Base-by-base conservation (phyloP, 2,797 vertebrate genomes). In the Lophotriccus pileatus region DNA sequence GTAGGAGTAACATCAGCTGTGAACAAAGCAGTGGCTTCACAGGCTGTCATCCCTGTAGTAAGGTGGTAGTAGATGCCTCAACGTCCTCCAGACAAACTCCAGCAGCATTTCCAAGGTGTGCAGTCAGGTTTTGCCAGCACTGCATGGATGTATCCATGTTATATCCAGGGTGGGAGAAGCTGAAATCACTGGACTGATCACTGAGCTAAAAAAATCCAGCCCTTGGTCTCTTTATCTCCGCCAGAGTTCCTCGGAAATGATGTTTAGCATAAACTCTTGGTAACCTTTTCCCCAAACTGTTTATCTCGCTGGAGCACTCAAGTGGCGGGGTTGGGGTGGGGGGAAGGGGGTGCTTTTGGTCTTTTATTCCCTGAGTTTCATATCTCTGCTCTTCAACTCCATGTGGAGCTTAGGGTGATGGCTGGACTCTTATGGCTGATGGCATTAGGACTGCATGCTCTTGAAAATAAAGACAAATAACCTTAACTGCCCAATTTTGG, bases 51-150 rank as follows among this genome's bases (percentile, higher is more conserved):
- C 32, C 0, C 72, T 32, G 7, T 8, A 16, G 7, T 1, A 5
- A 36, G 59, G 63, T 3, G 2, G 0, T 0, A 3, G 67, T 0
- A 8, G 87, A 0, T 18, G 4, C 19, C 50, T 43, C 76, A 1
- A 0, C 0, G 7, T 9, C 2, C 52, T 37, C 27, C 3, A 1
- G 7, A 14, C 34, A 28, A 7, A 19, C 28, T 6, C 55, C 41
- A 1, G 28, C 46, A 2, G 3, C 30, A 12, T 12, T 68, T 2
- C 4, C 44, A 34, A 74, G 25, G 53, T 5, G 20, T 5, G 1
- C 44, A 8, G 39, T 28, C 32, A 2, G 0, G 10, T 2, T 84
- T 46, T 28, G 4, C 4, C 1, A 0, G 50, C 14, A 3, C 27
- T 22, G 13, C 30, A 6, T 7, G 41, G 62, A 13, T 24, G 32